A percentile compares a stretch with the other conserved stretches of the same genome.
These are phyloP conservation scores for Nothocercus julius DNA, from an alignment of 2,113 vertebrate species.

Conservation along the genomic window DNA sequence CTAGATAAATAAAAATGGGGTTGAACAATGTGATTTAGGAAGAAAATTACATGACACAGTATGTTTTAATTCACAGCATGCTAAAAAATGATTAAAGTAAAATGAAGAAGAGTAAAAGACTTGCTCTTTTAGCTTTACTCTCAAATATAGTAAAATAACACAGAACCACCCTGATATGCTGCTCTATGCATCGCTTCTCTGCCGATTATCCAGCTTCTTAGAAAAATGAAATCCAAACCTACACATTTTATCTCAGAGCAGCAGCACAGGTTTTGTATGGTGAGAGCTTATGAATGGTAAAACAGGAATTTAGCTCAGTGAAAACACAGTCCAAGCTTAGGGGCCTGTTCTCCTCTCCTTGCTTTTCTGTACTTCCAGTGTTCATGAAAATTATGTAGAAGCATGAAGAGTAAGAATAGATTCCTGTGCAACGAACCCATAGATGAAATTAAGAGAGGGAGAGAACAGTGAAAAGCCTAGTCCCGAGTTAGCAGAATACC, in stretches of 20 bases:
- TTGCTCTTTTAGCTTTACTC: constrained; percentile 28
- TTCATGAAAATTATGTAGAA: background rate
- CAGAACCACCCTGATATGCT: background rate
- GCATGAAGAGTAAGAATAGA: constrained; percentile 1
- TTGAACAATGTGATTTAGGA: background rate
- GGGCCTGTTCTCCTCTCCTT: background rate
- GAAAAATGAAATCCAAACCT: constrained; percentile 43
- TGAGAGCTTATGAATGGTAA: background rate
- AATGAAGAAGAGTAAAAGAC: constrained; percentile 1
- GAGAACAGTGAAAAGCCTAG: background rate
- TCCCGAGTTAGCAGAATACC: constrained; percentile 3
- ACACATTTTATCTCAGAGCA: constrained; percentile 31
- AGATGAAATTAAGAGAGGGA: constrained; percentile 22
- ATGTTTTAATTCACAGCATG: constrained; percentile 47
- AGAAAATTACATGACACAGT: background rate
- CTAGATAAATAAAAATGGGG: constrained; percentile 20
- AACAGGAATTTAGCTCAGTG: background rate
- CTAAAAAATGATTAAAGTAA: constrained; percentile 63
- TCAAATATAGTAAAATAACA: background rate
- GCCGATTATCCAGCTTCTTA: constrained; percentile 21
- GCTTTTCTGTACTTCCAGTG: background rate
- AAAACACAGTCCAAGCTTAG: constrained; percentile 30
- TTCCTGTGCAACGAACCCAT: constrained; percentile 16
- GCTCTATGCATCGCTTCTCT: background rate
- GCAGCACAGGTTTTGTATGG: constrained; percentile 5